Conservation (phyloP, 2,113 vertebrate genomes). For the Lophochroa leadbeateri region DNA sequence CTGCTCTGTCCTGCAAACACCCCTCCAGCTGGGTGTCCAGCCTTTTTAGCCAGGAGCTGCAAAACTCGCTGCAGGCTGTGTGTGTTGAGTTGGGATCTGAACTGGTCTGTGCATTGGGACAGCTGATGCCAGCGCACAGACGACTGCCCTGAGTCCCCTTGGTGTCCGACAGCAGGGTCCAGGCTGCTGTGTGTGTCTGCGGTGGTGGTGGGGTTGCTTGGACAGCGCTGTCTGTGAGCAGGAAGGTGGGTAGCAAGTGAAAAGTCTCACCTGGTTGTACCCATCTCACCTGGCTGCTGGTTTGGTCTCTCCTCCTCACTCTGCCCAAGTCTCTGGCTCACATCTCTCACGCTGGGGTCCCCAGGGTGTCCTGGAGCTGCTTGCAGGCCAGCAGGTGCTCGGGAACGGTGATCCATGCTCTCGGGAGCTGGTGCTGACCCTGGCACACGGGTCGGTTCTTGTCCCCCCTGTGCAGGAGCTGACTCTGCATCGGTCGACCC, state of each 20-base stretch:
- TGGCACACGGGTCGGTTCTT: background rate
- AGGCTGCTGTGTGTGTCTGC: background rate
- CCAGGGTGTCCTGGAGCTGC: background rate
- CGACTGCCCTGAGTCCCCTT: background rate
- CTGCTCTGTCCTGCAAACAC: background rate
- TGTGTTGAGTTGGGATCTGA: background rate
- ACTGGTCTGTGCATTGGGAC: accelerated
- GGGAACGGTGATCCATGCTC: background rate
- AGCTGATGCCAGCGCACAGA: background rate
- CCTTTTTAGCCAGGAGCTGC: background rate
- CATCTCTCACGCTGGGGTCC: background rate
- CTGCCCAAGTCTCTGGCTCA: background rate
- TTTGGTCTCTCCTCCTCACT: background rate
- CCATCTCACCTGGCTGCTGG: conserved; percentile 25
- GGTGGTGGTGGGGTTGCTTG: background rate
- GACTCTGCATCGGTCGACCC: conserved; percentile 85
- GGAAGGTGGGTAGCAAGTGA: background rate
- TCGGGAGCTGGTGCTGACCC: background rate
- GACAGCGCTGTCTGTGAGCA: background rate
- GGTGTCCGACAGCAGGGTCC: accelerated
- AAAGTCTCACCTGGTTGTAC: background rate
- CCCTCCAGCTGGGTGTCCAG: accelerated
- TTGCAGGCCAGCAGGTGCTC: background rate
- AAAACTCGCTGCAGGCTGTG: background rate
- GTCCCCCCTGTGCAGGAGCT: conserved; percentile 73